These are phyloP conservation scores for Rhinogobio ventralis DNA, from an alignment of 2,797 vertebrate genomes.

Conservation along the genomic window DNA sequence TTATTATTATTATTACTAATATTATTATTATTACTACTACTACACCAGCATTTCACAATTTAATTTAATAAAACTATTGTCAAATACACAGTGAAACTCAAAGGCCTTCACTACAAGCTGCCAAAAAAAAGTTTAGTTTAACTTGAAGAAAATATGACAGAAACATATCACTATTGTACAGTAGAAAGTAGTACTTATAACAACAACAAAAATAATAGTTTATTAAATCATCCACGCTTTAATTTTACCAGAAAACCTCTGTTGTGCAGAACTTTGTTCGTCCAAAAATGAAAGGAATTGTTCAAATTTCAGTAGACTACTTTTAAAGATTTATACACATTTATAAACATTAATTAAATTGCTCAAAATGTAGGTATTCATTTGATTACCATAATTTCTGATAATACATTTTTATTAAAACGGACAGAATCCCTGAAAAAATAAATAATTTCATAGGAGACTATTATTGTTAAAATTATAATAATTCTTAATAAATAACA, in stretches of 20 bases:
- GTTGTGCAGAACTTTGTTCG: not conserved
- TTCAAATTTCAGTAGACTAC: not conserved
- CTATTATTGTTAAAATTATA: not conserved
- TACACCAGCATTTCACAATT: not conserved
- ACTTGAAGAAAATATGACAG: not conserved
- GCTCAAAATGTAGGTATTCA: not conserved
- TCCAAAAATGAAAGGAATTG: not conserved
- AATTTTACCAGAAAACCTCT: not conserved
- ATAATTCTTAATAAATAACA: not conserved
- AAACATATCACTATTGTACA: not conserved
- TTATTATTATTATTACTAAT: no score
- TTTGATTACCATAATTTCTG: not conserved
- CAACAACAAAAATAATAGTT: not conserved
- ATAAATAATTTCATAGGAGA: not conserved
- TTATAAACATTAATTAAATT: not conserved
- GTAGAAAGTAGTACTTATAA: not conserved
- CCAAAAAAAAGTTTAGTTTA: not conserved
- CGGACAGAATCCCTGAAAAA: not conserved
- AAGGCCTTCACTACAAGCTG: not conserved
- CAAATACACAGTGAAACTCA: not conserved
- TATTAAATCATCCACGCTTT: not conserved
- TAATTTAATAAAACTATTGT: not conserved
- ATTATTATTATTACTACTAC: no score
- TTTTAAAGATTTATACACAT: not conserved
- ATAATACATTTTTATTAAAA: not conserved